Percentiles rank a stretch among this genome's conserved stretches.
Conservation (phyloP, 2,113 vertebrate genomes). For the Cranoglanis bouderius region DNA sequence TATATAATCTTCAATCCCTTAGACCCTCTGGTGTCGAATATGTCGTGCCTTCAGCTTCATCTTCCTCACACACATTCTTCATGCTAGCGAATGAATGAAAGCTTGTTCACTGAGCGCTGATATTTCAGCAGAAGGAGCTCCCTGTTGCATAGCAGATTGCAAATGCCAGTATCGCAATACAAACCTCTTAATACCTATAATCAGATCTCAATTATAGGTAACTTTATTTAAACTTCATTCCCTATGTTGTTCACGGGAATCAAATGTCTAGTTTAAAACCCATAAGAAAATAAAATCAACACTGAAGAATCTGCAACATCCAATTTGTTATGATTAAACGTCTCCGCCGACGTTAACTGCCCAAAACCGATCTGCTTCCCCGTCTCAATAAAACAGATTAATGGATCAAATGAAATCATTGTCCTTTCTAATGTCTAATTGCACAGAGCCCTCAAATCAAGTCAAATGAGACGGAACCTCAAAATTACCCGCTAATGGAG, state of each 20-base stretch:
- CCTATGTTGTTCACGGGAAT: neutral
- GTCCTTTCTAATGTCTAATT: neutral
- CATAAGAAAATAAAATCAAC: neutral
- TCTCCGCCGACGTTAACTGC: neutral
- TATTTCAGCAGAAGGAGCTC: neutral
- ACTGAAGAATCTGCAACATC: neutral
- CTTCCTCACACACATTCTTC: neutral
- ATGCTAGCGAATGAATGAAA: neutral
- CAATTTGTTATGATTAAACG: neutral
- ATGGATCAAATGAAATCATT: neutral
- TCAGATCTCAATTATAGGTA: neutral
- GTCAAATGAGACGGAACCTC: constrained; percentile 21
- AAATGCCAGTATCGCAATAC: neutral
- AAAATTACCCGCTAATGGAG: neutral
- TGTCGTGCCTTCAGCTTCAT: neutral
- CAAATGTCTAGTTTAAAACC: neutral
- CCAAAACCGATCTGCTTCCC: neutral
- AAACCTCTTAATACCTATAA: constrained; percentile 1
- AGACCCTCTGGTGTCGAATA: neutral
- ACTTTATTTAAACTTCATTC: neutral
- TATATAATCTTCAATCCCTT: neutral
- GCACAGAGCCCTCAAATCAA: neutral
- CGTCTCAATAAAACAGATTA: constrained; percentile 14
- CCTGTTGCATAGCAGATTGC: constrained; percentile 5
- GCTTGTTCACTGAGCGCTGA: neutral